A percentile compares a stretch with the other conserved stretches of the same genome.
Evolutionary conservation across 2,888 invertebrate genomes (phyloP).

Genomic region (Sylvicola cinctus): DNA sequence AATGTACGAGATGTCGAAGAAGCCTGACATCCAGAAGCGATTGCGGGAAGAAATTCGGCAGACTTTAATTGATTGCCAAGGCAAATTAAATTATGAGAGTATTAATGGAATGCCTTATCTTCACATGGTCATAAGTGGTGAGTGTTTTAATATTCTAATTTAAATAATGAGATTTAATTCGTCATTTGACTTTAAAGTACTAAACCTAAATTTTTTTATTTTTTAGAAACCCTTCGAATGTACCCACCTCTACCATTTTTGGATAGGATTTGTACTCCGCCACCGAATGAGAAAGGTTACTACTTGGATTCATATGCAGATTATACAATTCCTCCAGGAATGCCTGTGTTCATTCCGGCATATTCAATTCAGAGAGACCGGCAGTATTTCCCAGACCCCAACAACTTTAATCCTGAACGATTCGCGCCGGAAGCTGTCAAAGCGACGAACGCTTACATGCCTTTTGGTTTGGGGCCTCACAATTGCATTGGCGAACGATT

Average conservation of each 20-base stretch:
- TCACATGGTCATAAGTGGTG: slow-evolving; percentile 19
- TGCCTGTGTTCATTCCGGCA: slow-evolving; percentile 20
- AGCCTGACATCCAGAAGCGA: slow-evolving; percentile 23
- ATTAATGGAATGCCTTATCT: slow-evolving; percentile 25
- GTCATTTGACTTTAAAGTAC: slow-evolving; percentile 7
- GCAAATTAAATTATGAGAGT: slow-evolving; percentile 21
- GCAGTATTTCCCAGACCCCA: slow-evolving; percentile 21
- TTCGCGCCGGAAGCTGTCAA: slow-evolving; percentile 19
- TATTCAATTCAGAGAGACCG: slow-evolving; percentile 21
- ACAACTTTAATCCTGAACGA: slow-evolving; percentile 21
- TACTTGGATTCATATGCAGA: slow-evolving; percentile 15
- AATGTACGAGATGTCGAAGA: slow-evolving; percentile 23
- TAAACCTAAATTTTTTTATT: not conserved
- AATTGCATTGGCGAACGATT: slow-evolving; percentile 23
- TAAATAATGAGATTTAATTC: not conserved
- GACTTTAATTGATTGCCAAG: slow-evolving; percentile 17
- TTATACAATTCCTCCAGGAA: slow-evolving; percentile 16
- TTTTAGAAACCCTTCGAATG: slow-evolving; percentile 17
- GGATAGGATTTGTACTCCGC: slow-evolving; percentile 18
- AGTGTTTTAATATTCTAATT: not conserved
- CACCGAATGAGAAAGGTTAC: slow-evolving; percentile 11
- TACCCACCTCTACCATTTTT: slow-evolving; percentile 23
- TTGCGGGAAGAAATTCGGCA: slow-evolving; percentile 24
- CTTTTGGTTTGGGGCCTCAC: slow-evolving; percentile 23
- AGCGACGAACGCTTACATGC: slow-evolving; percentile 20